Evolutionary conservation across 2,797 vertebrate genomes (phyloP).

Genomic region (Leucoraja ocellata): DNA sequence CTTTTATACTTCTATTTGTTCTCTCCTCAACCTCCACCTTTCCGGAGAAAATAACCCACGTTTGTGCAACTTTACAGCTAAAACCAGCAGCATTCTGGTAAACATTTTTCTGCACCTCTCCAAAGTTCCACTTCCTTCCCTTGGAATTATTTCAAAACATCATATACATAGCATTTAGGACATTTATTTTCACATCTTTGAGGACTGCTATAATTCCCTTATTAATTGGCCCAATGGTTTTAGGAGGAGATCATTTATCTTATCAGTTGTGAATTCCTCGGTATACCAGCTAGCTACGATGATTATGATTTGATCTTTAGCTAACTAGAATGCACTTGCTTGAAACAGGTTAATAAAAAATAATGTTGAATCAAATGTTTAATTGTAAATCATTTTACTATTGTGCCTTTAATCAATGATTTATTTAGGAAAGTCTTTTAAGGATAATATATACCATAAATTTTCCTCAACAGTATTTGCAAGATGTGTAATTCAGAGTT

Average conservation of each 20-base stretch:
- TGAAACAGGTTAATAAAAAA: background rate
- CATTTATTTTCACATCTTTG: background rate
- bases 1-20: no score
- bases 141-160: background rate
- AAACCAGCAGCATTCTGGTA: no score
- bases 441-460: background rate
- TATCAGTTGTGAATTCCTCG: background rate
- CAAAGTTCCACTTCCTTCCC: background rate
- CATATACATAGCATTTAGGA: background rate
- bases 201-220: background rate
- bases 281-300: background rate
- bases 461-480: background rate
- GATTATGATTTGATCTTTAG: background rate
- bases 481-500: background rate
- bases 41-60: no score
- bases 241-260: background rate
- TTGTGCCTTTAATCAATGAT: background rate
- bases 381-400: background rate
- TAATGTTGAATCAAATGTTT: background rate
- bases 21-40: no score
- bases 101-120: no score
- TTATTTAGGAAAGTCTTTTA: background rate
- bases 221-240: background rate
- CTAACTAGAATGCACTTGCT: background rate
- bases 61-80: no score